Evolutionary conservation across 2,113 vertebrate species (phyloP).

Genomic region (Zosterops lateralis): DNA sequence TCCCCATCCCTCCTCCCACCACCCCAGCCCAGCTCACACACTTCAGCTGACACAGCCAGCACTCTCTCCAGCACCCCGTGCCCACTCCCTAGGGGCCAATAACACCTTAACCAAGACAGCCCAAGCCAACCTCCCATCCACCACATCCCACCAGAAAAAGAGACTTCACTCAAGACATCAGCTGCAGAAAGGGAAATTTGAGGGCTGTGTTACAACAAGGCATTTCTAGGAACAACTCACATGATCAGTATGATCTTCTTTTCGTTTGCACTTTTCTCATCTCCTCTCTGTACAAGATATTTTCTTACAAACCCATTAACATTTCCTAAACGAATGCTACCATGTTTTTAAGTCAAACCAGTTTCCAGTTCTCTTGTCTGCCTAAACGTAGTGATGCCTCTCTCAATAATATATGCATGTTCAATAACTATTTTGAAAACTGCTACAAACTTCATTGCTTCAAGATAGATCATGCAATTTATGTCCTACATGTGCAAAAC

Average conservation of each 20-base stretch:
- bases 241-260: background rate
- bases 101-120: background rate
- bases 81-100: fast-evolving
- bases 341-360: background rate
- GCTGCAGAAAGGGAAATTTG: background rate
- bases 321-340: background rate
- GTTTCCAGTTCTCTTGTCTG: background rate
- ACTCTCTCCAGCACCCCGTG: background rate
- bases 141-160: background rate
- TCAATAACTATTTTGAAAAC: background rate
- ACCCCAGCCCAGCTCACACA: background rate
- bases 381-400: background rate
- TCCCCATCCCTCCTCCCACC: background rate
- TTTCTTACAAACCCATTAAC: background rate
- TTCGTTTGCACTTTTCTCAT: background rate
- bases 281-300: background rate
- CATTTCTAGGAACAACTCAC: background rate
- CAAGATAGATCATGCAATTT: background rate
- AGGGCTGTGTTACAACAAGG: background rate
- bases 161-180: background rate
- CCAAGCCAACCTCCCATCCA: background rate
- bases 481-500: background rate
- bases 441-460: background rate
- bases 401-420: background rate
- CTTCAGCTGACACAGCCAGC: fast-evolving